These are phyloP conservation scores for Abrostola tripartita DNA, from an alignment of 2,888 invertebrate species.

Conservation along the genomic window DNA sequence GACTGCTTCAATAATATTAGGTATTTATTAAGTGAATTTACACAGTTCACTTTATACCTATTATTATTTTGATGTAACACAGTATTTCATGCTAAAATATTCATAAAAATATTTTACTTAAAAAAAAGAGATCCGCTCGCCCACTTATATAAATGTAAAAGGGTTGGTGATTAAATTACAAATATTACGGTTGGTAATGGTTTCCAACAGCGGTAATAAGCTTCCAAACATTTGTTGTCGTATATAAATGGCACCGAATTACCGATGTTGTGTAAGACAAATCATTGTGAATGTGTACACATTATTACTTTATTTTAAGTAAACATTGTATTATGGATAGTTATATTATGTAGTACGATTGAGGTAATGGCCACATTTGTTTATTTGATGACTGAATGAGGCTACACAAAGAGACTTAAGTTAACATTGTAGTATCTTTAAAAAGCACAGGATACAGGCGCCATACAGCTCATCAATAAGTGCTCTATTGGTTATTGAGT, in stretches of 20 bases:
- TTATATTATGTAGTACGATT: conserved; percentile 21
- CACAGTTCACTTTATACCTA: too few species aligned
- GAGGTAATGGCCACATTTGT: conserved; percentile 20
- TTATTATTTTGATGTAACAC: too few species aligned
- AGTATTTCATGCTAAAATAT: too few species aligned
- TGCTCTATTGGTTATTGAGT: too few species aligned
- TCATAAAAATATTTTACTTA: too few species aligned
- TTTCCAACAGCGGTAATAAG: conserved; percentile 38
- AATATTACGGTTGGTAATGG: conserved; percentile 9
- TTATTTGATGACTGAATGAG: conserved; percentile 24
- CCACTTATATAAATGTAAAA: not conserved
- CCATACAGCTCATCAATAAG: too few species aligned
- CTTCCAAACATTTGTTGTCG: conserved; percentile 39
- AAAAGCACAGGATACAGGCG: too few species aligned
- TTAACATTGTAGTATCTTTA: not conserved
- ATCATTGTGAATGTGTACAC: conserved; percentile 16
- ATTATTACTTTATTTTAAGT: conserved; percentile 38
- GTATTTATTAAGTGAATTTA: too few species aligned
- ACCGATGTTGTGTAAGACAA: conserved; percentile 25
- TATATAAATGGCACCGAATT: conserved; percentile 44
- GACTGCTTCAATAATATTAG: too few species aligned
- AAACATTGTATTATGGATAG: conserved; percentile 32
- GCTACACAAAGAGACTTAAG: conserved; percentile 4
- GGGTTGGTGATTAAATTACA: not conserved
- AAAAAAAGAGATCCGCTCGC: too few species aligned